Conservation (phyloP, 2,888 invertebrate species). For the Diarsia mendica region DNA sequence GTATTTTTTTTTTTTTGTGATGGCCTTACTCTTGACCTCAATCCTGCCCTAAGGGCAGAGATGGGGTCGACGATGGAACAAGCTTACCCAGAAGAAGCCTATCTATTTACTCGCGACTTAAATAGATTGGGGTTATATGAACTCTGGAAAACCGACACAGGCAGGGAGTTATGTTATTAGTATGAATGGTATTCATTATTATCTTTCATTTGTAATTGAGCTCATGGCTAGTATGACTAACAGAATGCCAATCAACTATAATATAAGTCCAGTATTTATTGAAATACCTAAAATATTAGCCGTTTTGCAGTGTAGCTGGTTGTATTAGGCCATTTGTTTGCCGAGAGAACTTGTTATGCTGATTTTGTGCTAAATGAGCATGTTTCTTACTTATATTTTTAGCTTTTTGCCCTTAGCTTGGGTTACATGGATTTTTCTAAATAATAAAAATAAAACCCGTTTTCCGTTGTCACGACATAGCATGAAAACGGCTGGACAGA, state of each 20-base stretch:
- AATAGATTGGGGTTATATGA: too few species aligned
- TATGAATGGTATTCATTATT: not conserved
- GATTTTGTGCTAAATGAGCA: conserved; percentile 6
- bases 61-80: too few species aligned
- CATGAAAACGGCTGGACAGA: too few species aligned
- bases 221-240: conserved; percentile 19
- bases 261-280: not conserved
- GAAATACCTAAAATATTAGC: conserved; percentile 19
- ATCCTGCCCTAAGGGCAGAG: too few species aligned
- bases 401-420: not conserved
- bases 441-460: too few species aligned
- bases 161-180: not conserved
- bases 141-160: too few species aligned
- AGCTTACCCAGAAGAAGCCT: too few species aligned
- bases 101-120: too few species aligned
- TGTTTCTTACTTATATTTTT: conserved; percentile 2
- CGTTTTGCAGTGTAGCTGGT: conserved; percentile 27
- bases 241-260: not conserved
- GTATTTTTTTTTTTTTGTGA: too few species aligned
- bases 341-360: not conserved
- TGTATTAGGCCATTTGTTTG: conserved; percentile 15
- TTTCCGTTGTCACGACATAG: too few species aligned
- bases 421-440: not conserved
- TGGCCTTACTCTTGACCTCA: too few species aligned
- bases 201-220: conserved; percentile 17